These are phyloP conservation scores for Thymelicus sylvestris DNA, from an alignment of 2,888 invertebrate species.

Conservation along the genomic window DNA sequence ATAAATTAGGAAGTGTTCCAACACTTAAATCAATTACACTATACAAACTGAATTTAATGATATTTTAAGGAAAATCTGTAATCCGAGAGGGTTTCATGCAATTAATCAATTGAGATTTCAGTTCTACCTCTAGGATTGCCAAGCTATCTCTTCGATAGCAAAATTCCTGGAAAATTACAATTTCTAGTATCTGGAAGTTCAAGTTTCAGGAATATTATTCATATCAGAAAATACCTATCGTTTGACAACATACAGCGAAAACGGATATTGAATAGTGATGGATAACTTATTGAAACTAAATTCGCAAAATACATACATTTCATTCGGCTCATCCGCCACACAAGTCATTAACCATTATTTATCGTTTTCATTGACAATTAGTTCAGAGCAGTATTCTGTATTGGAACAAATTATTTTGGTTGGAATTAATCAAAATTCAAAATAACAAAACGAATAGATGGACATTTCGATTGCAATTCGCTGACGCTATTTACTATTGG, in stretches of 20 bases:
- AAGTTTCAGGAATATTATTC: no score
- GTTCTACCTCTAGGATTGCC: no score
- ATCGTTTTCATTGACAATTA: conserved; percentile 38
- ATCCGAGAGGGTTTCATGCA: no score
- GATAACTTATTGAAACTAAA: background rate
- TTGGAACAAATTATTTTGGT: conserved; percentile 34
- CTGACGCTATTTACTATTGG: conserved; percentile 27
- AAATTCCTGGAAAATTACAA: no score
- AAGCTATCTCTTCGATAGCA: no score
- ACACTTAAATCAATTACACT: background rate
- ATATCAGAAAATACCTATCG: no score
- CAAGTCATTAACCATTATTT: conserved; percentile 27
- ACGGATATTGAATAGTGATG: background rate
- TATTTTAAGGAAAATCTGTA: no score
- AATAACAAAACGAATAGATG: conserved; percentile 24
- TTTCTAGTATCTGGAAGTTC: no score
- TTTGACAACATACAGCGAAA: no score
- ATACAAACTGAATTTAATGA: background rate
- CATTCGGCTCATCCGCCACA: background rate
- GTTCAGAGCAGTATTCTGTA: conserved; percentile 33
- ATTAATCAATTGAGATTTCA: no score
- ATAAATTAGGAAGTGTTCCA: background rate
- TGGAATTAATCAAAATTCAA: conserved; percentile 33
- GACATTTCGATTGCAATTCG: conserved; percentile 31
- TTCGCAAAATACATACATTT: conserved; percentile 1